A percentile compares a stretch with the other conserved stretches of the same genome.
phyloP scores from a whole-genome alignment of 2,888 invertebrate genomes.

The Drosophila mercatorum region DNA sequence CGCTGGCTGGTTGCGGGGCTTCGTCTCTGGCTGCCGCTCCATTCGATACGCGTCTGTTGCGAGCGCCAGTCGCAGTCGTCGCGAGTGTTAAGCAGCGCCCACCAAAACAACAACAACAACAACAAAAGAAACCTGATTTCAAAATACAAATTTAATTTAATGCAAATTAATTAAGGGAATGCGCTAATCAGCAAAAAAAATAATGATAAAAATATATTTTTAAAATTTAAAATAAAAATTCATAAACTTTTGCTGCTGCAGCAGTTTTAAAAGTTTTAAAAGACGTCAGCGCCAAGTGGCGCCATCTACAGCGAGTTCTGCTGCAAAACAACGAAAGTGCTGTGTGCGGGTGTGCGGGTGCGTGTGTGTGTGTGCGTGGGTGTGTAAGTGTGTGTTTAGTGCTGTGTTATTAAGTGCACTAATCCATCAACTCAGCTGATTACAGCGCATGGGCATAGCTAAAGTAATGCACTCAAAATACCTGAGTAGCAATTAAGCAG shows the following conservation, averaged over 20 bases:
- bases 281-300: conserved; percentile 26
- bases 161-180: conserved; percentile 47
- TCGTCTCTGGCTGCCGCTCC: conserved; percentile 54
- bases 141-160: conserved; percentile 32
- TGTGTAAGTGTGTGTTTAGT: conserved; percentile 18
- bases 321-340: conserved; percentile 50
- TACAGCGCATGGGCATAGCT: conserved; percentile 24
- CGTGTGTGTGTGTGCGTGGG: conserved; percentile 9
- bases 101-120: conserved; percentile 14
- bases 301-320: conserved; percentile 28
- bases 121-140: conserved; percentile 44
- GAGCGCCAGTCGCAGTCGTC: conserved; percentile 63
- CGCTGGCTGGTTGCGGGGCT: conserved; percentile 52
- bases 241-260: conserved; percentile 18
- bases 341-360: not conserved
- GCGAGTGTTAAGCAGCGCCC: conserved; percentile 48
- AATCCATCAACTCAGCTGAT: conserved; percentile 44
- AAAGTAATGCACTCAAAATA: conserved; percentile 24
- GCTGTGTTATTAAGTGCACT: conserved; percentile 54
- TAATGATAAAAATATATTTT: not conserved
- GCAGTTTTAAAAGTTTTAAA: conserved; percentile 5
- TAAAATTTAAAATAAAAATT: not conserved
- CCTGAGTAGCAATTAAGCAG: conserved; percentile 1
- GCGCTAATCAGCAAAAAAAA: conserved; percentile 18
- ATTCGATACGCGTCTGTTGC: conserved; percentile 77